A percentile compares a stretch with the other conserved stretches of the same genome.
phyloP scores from a whole-genome alignment of 2,888 invertebrate genomes.

The Philonicus albiceps region DNA sequence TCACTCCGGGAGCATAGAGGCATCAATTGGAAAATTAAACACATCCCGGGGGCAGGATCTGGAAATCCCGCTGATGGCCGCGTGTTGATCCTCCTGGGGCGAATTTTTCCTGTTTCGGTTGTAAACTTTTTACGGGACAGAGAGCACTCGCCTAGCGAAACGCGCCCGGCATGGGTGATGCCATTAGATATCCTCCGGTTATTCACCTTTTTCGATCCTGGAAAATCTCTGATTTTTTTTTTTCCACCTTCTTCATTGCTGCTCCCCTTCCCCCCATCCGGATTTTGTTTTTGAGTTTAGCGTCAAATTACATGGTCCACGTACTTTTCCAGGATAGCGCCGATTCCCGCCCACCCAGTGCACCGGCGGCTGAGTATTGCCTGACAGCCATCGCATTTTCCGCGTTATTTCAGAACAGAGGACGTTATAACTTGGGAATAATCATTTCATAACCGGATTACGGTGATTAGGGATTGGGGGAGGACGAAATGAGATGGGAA shows the following conservation, averaged over 20 bases:
- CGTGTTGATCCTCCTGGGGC: conserved; percentile 3
- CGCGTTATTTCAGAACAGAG: conserved; percentile 37
- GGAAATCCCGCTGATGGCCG: conserved; percentile 1
- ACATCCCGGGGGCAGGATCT: not conserved
- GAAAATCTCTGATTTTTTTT: conserved; percentile 1
- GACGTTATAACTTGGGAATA: conserved; percentile 36
- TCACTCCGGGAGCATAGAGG: not conserved
- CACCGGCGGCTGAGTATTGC: not conserved
- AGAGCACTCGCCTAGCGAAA: not conserved
- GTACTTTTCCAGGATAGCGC: conserved; percentile 3
- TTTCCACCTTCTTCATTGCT: not conserved
- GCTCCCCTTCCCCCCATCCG: not conserved
- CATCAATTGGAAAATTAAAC: not conserved
- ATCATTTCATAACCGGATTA: conserved; percentile 41
- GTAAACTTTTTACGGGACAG: not conserved
- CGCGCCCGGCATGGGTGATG: not conserved
- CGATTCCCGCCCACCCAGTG: not conserved
- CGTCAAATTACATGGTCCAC: conserved; percentile 37
- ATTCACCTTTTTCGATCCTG: conserved; percentile 11
- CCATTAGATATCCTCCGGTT: not conserved
- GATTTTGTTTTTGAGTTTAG: not conserved
- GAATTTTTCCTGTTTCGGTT: not conserved
- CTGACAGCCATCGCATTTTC: conserved; percentile 31
- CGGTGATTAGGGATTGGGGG: conserved; percentile 22
- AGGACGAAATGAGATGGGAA: conserved; percentile 37